Evolutionary conservation across 2,888 invertebrate species (phyloP).

Genomic region (Thelaira solivaga): DNA sequence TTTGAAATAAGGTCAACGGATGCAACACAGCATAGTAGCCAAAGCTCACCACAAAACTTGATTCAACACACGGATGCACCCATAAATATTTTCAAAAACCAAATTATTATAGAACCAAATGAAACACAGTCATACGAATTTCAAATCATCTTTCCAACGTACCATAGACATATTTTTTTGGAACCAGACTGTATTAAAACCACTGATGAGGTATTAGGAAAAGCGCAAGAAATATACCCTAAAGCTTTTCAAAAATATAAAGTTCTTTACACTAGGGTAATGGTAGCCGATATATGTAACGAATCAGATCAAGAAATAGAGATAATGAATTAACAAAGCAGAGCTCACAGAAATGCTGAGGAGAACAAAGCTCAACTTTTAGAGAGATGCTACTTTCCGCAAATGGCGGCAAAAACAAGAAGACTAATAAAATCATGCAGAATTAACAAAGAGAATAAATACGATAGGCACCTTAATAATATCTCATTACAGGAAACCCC

Average conservation of each 20-base stretch:
- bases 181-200: neutral
- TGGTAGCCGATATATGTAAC: neutral
- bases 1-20: neutral
- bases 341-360: neutral
- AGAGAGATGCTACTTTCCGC: conserved; percentile 36
- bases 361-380: conserved; percentile 26
- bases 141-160: neutral
- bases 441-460: neutral
- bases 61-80: neutral
- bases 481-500: neutral
- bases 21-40: neutral
- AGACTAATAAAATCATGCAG: neutral
- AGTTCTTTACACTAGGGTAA: too few species aligned
- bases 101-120: neutral
- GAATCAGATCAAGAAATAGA: neutral
- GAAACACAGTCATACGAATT: neutral
- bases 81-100: conserved; percentile 11
- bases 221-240: neutral
- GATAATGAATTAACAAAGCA: conserved; percentile 1
- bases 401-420: neutral
- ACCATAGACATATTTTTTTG: neutral
- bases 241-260: neutral
- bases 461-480: neutral
- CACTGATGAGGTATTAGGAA: neutral
- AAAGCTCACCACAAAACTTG: neutral